phyloP scores from a whole-genome alignment of 2,888 invertebrate genomes.

The Tholera decimalis region DNA sequence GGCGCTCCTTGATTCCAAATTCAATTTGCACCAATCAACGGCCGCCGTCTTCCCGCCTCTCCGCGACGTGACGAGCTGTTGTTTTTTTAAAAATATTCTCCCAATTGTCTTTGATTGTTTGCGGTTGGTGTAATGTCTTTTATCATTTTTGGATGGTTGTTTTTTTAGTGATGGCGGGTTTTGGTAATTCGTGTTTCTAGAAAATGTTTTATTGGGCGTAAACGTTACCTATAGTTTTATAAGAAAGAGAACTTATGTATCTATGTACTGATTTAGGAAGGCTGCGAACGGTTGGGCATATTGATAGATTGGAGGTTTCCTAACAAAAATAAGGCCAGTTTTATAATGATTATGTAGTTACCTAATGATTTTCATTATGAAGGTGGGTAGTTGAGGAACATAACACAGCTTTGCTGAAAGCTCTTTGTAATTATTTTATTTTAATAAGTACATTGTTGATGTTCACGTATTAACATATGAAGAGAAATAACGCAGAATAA shows the following conservation, averaged over 20 bases:
- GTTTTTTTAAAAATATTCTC: conserved; percentile 63
- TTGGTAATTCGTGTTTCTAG: conserved; percentile 6
- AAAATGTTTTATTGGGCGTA: background rate
- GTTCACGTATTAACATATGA: no score
- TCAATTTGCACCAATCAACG: conserved; percentile 91
- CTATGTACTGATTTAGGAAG: no score
- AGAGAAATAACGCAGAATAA: no score
- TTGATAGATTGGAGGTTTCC: no score
- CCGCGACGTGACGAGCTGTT: conserved; percentile 82
- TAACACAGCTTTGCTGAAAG: no score
- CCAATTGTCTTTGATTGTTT: conserved; percentile 65
- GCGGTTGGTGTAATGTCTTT: conserved; percentile 65
- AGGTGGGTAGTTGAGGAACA: no score
- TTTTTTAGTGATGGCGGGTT: conserved; percentile 14
- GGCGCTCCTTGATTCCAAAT: conserved; percentile 88
- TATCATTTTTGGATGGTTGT: conserved; percentile 41
- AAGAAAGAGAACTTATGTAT: background rate
- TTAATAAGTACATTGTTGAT: no score
- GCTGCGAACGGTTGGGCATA: no score
- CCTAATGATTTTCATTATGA: no score
- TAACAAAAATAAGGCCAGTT: no score
- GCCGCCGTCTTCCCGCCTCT: conserved; percentile 90
- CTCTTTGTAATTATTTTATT: no score
- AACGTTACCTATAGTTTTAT: background rate
- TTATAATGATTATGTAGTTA: no score